Evolutionary conservation across 2,888 invertebrate species (phyloP).

Genomic region (Megaustenia siamemsis): DNA sequence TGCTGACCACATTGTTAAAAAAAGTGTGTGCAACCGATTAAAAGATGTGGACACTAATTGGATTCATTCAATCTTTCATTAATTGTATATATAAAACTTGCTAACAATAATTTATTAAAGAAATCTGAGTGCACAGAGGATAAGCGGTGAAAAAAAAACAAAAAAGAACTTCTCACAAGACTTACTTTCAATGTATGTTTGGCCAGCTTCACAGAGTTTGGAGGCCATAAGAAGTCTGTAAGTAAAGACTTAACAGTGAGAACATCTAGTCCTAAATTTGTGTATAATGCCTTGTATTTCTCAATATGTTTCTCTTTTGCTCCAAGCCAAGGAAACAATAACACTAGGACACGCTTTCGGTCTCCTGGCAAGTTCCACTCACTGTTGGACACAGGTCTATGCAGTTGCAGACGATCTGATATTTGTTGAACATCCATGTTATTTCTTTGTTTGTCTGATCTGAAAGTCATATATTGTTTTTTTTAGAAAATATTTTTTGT

Average conservation of each 20-base stretch:
- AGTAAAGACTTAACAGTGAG: slow-evolving; percentile 63
- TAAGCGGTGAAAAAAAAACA: not conserved
- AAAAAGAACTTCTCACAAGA: not conserved
- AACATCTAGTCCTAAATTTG: slow-evolving; percentile 64
- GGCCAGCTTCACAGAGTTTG: slow-evolving; percentile 61
- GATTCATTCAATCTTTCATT: too few species aligned
- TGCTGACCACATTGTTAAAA: too few species aligned
- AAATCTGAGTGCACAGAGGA: too few species aligned
- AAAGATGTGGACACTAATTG: too few species aligned
- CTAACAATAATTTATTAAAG: too few species aligned
- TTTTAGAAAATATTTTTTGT: too few species aligned
- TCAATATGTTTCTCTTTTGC: slow-evolving; percentile 60
- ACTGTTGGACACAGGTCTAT: slow-evolving; percentile 1
- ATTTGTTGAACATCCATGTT: slow-evolving; percentile 28
- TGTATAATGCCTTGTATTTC: slow-evolving; percentile 67
- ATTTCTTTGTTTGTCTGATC: not conserved
- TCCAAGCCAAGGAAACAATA: slow-evolving; percentile 69
- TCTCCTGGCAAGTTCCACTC: slow-evolving; percentile 39
- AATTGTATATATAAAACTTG: too few species aligned
- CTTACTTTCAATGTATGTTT: slow-evolving; percentile 54
- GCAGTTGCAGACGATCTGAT: slow-evolving; percentile 39
- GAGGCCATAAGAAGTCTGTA: slow-evolving; percentile 70
- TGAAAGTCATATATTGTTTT: not conserved
- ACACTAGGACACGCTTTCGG: slow-evolving; percentile 57
- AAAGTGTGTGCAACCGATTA: too few species aligned